phyloP scores from a whole-genome alignment of 2,888 invertebrate species.

The Exocentrus adspersus region DNA sequence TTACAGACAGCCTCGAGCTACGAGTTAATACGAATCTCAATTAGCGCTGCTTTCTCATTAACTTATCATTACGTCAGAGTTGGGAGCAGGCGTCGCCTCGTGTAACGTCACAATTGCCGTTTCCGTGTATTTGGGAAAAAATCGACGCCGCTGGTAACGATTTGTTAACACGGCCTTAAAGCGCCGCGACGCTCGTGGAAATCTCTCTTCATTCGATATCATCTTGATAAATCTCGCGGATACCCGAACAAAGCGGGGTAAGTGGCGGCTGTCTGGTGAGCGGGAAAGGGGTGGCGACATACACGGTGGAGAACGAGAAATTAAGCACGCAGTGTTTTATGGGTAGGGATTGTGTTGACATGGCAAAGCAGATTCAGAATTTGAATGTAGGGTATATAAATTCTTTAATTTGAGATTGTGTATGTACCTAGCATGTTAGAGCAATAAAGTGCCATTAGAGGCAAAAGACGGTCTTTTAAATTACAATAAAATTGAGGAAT shows the following conservation, averaged over 20 bases:
- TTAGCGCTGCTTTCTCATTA: slow-evolving; percentile 29
- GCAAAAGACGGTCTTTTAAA: too few relatives aligned
- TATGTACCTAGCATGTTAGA: too few relatives aligned
- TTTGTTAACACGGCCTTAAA: background rate
- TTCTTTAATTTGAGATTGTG: too few relatives aligned
- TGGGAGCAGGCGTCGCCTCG: too few relatives aligned
- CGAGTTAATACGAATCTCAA: slow-evolving; percentile 37
- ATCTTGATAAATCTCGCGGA: background rate
- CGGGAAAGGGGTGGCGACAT: background rate
- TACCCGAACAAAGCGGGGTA: background rate
- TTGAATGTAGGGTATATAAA: too few relatives aligned
- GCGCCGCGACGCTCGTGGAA: background rate
- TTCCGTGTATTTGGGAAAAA: too few relatives aligned
- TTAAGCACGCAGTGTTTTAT: too few relatives aligned
- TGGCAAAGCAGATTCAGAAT: too few relatives aligned
- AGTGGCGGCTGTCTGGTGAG: background rate
- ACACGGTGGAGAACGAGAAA: background rate
- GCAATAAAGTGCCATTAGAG: too few relatives aligned
- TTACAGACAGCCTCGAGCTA: slow-evolving; percentile 53
- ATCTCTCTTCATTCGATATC: background rate
- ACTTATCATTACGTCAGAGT: slow-evolving; percentile 26
- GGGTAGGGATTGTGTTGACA: too few relatives aligned
- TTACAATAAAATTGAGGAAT: too few relatives aligned
- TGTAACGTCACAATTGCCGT: slow-evolving; percentile 20
- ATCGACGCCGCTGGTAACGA: too few relatives aligned